Base-by-base conservation (phyloP, 2,888 invertebrate species). In the Leptothorax acervorum region DNA sequence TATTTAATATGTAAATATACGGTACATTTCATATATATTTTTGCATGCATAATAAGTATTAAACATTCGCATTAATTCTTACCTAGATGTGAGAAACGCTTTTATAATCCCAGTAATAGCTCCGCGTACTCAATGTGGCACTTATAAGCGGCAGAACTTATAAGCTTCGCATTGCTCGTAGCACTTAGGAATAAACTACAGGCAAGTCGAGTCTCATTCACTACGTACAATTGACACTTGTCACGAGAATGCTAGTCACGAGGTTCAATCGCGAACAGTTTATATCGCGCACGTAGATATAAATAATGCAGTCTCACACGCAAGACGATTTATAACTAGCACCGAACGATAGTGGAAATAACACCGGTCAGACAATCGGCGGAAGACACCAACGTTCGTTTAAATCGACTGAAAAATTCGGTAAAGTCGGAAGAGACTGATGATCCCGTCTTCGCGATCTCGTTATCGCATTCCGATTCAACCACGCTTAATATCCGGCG, bases 91-190 rank as follows among this genome's bases (percentile, higher is more conserved):
- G 74, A 39, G 60, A 28, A 71, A 55, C 42, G 60, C 68, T 70
- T 78, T 81, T 60, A 73, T 81, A 81, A 81, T 68, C 57, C 79
- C 79, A 81, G 74, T 73, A 79, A 73, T 81, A 81, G 74, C 48
- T 73, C 48, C 79, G 60, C 79, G 31, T 63, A 78, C 12, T 78
- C 31, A 68, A 78, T n/a, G 79, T 71, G 23, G 48, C 31, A 71
- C 57, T 78, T 57, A 57, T 45, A 48, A 79, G 57, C 18, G 42
- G 39, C 68, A 15, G 28, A 53, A 53, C 31, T 76, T 68, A 35
- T 68, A 68, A 68, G 70, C 51, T 42, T 53, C 68, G 68, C 48
- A 53, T 68, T 39, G 28, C 76, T 42, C 42, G 42, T 48, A 60
- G 57, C 79, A 79, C 79, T 78, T 70, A 48, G 35, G 8, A 18